Evolutionary conservation across 2,113 vertebrate species (phyloP).

Genomic region (Alouatta palliata): DNA sequence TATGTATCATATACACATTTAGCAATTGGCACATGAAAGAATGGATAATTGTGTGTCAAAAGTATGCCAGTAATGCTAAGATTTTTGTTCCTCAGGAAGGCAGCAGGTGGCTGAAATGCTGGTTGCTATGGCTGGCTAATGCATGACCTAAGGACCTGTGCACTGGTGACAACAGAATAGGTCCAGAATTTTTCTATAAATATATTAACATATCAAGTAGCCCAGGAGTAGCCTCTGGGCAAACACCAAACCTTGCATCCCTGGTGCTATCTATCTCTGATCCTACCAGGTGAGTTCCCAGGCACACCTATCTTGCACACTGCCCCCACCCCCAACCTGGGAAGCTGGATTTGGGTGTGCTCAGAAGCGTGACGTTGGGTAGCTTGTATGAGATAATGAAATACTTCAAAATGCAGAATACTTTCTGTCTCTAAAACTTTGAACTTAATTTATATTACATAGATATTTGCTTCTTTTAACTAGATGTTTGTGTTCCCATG

Average conservation of each 20-base stretch:
- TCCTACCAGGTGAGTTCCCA: neutral
- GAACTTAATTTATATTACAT: too few relatives aligned
- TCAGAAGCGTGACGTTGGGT: neutral
- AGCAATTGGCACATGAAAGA: neutral
- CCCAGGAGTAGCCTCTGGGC: neutral
- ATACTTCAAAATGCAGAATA: neutral
- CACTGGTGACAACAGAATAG: neutral
- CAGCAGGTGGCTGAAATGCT: neutral
- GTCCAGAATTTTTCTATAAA: neutral
- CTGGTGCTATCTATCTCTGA: neutral
- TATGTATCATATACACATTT: too few relatives aligned
- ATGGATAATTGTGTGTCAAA: neutral
- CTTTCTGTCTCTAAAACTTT: neutral
- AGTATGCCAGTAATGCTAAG: neutral
- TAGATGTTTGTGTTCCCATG: too few relatives aligned
- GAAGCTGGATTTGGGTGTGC: neutral
- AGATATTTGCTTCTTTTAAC: too few relatives aligned
- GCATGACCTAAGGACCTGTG: neutral
- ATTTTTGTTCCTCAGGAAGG: neutral
- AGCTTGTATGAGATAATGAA: neutral
- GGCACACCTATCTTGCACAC: neutral
- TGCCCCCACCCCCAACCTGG: too few relatives aligned
- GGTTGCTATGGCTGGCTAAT: neutral
- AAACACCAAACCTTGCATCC: neutral
- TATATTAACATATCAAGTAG: neutral